Conservation (phyloP, 2,797 vertebrate genomes). For the Poliocrania exsul region DNA sequence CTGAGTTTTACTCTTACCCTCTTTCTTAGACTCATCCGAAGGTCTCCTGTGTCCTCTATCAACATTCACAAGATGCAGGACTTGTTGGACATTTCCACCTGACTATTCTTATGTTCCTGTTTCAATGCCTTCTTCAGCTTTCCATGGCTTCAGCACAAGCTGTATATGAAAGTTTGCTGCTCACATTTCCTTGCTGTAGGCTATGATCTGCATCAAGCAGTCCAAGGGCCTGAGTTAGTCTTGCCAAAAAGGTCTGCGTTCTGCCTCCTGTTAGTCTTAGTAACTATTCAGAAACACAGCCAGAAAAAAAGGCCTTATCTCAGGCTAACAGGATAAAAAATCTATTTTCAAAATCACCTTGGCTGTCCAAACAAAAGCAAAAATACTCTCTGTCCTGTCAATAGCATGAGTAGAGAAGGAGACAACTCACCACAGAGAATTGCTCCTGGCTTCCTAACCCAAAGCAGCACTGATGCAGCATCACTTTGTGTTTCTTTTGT, state of each 20-base stretch:
- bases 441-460: background rate
- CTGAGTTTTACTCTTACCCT: background rate
- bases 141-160: background rate
- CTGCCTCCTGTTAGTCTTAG: background rate
- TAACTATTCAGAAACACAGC: background rate
- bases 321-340: background rate
- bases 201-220: background rate
- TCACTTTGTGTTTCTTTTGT: background rate
- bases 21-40: background rate
- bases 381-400: background rate
- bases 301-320: background rate
- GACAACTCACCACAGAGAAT: background rate
- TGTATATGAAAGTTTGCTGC: background rate
- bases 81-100: background rate
- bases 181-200: background rate
- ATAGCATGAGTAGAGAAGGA: background rate
- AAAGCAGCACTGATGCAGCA: background rate
- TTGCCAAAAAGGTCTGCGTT: background rate
- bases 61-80: background rate
- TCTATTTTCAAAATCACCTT: background rate
- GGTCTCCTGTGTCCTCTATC: background rate
- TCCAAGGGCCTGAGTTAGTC: background rate
- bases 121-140: background rate
- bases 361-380: background rate
- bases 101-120: background rate